These are phyloP conservation scores for Megaleporinus macrocephalus DNA, from an alignment of 2,113 vertebrate genomes.

Conservation along the genomic window DNA sequence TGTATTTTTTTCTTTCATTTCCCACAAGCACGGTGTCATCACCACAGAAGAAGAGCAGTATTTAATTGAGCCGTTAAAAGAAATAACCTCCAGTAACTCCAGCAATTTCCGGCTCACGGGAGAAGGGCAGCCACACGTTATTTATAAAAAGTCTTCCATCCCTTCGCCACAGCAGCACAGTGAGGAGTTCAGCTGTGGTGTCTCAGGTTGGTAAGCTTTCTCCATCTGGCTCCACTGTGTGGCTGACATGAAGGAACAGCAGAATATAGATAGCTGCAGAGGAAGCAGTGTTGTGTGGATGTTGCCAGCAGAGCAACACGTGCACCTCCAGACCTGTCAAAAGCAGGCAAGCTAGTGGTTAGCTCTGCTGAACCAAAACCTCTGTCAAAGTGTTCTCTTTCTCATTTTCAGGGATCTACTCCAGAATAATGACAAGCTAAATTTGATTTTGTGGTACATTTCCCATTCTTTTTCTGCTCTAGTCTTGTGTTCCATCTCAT, in stretches of 20 bases:
- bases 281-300: slow-evolving; percentile 75
- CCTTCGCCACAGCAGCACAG: slow-evolving; percentile 84
- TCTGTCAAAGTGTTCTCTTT: neutral
- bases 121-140: slow-evolving; percentile 94
- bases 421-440: neutral
- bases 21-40: slow-evolving; percentile 93
- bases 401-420: neutral
- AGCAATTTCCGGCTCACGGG: slow-evolving; percentile 83
- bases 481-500: neutral
- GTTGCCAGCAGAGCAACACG: slow-evolving; percentile 52
- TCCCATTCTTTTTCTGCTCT: neutral
- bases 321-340: neutral
- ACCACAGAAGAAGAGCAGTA: slow-evolving; percentile 98
- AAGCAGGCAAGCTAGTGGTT: slow-evolving; percentile 1
- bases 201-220: slow-evolving; percentile 87
- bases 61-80: slow-evolving; percentile 98
- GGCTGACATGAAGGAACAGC: slow-evolving; percentile 70
- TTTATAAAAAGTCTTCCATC: slow-evolving; percentile 96
- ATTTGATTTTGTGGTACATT: neutral
- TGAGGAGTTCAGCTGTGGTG: slow-evolving; percentile 90
- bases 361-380: neutral
- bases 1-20: slow-evolving; percentile 50
- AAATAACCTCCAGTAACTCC: slow-evolving; percentile 85
- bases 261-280: slow-evolving; percentile 71
- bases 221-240: slow-evolving; percentile 49